Conservation (phyloP, 2,113 vertebrate genomes). For the Nothoprocta pentlandii region DNA sequence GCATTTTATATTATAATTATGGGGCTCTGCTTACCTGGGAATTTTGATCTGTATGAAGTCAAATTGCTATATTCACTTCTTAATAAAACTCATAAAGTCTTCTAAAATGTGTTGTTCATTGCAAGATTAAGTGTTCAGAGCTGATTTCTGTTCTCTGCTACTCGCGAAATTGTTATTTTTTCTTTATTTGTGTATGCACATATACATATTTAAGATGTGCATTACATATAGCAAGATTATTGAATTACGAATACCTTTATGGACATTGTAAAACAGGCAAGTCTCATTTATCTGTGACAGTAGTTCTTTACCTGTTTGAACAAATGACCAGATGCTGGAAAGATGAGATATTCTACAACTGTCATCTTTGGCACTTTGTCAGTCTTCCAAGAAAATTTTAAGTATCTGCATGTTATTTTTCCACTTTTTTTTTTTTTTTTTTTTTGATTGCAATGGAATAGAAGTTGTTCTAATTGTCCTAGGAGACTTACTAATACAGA, state of each 20-base stretch:
- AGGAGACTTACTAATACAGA: not conserved
- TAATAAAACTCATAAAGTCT: not conserved
- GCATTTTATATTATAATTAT: not conserved
- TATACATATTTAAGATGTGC: not conserved
- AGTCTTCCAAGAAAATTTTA: not conserved
- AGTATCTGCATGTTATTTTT: not conserved
- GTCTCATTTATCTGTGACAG: conserved; percentile 58
- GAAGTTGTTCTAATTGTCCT: not conserved
- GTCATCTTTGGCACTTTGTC: not conserved
- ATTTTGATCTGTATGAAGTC: not conserved
- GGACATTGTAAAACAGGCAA: conserved; percentile 66
- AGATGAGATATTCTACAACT: not conserved
- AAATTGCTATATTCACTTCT: not conserved
- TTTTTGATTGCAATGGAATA: not conserved
- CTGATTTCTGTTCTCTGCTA: not conserved
- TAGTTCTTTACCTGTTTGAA: conserved; percentile 53
- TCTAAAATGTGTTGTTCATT: not conserved
- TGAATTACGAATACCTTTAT: conserved; percentile 70
- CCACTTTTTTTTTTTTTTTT: not conserved
- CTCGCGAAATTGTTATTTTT: not conserved
- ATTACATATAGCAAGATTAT: not conserved
- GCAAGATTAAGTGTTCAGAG: not conserved
- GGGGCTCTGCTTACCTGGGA: not conserved
- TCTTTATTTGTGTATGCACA: not conserved
- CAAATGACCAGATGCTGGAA: not conserved